Base-by-base conservation (phyloP, 2,113 vertebrate genomes). In the Terrapene triunguis region DNA sequence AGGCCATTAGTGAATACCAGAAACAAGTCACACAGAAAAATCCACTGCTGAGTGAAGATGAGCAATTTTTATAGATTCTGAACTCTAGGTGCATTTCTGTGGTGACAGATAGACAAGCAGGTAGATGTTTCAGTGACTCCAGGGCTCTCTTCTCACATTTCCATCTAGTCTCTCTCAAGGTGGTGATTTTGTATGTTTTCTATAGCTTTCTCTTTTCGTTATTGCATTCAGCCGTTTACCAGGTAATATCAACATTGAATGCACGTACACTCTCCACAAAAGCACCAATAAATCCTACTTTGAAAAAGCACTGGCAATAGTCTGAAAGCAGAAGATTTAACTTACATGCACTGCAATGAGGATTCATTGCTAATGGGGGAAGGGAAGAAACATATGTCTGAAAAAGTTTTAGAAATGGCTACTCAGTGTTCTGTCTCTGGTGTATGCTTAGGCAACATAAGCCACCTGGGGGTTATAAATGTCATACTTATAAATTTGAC, bases 201-300 rank as follows among this genome's bases (percentile, higher is more conserved):
- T 84, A 42, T 81, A 51, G 9, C 10, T 54, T 17, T 79, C 81
- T 72, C 3, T 59, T 62, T 94, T 93, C 84, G 72, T 55, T 93
- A 38, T 22, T 54, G 10, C 29, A 27, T 22, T 84, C 86, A 48
- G n/a, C 48, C n/a, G 87, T 55, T 87, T n/a, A 84, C 10, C 32
- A 59, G n/a, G 48, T 81, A 78, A 80, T 1, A 86, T 86, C n/a
- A 29, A 10, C 25, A 88, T 48, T 91, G 54, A 69, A 11, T 53
- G 50, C 44, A 86, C 24, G 21, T 21, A 54, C 27, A 48, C 44
- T 69, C 76, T 16, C 44, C 84, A 51, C 38, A 92, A 62, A 38
- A 38, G 44, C 55, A 84, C 48, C 16, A 82, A 42, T 10, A 92
- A 92, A 78, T 74, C n/a, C 6, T 13, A 47, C 35, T 84, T 91